Evolutionary conservation across 2,113 vertebrate genomes (phyloP).

Genomic region (Hippocampus barbouri): DNA sequence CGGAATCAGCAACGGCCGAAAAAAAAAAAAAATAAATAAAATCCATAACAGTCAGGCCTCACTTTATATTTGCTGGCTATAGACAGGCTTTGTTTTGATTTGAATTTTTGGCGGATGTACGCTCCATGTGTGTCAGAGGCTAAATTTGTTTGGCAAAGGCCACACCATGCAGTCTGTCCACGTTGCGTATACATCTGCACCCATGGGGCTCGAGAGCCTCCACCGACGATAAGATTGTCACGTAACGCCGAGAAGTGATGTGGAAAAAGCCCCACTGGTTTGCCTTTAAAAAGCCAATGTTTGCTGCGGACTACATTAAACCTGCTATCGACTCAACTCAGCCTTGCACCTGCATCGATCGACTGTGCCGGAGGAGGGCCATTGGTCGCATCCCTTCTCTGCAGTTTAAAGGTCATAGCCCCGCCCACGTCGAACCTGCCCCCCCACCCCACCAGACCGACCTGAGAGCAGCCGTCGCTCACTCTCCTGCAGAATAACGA

Average conservation of each 20-base stretch:
- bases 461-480: constrained; percentile 14
- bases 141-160: not conserved
- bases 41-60: no score
- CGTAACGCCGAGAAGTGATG: constrained; percentile 24
- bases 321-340: constrained; percentile 41
- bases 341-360: constrained; percentile 42
- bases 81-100: not conserved
- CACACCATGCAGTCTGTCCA: not conserved
- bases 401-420: constrained; percentile 52
- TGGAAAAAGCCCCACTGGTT: constrained; percentile 32
- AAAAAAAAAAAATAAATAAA: no score
- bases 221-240: constrained; percentile 11
- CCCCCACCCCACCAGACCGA: not conserved
- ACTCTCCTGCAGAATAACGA: not conserved
- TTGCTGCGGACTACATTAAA: constrained; percentile 47
- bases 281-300: constrained; percentile 46
- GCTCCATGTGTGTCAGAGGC: not conserved
- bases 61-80: not conserved
- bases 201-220: not conserved
- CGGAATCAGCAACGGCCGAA: no score
- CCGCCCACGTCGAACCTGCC: not conserved
- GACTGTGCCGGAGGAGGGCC: constrained; percentile 25
- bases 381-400: constrained; percentile 37
- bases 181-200: constrained; percentile 1
- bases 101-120: not conserved